A percentile compares a stretch with the other conserved stretches of the same genome.
These are phyloP conservation scores for Acinonyx jubatus DNA, from an alignment of 2,113 vertebrate genomes.

Conservation along the genomic window DNA sequence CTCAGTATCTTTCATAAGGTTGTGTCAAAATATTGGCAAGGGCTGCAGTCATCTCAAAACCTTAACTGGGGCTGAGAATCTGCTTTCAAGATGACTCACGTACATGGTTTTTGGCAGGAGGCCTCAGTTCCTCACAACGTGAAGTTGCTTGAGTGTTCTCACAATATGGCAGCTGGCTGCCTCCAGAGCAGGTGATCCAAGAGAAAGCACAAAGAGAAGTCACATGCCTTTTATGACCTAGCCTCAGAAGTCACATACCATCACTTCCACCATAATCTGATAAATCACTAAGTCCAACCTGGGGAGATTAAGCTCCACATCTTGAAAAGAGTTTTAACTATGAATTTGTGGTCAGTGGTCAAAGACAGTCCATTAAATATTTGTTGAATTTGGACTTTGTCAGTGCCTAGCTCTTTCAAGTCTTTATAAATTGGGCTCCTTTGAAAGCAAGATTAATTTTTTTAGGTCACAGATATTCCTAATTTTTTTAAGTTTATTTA, in stretches of 20 bases:
- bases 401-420: not conserved
- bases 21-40: not conserved
- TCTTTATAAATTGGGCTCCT: not conserved
- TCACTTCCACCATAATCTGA: not conserved
- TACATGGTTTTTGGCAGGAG: not conserved
- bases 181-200: not conserved
- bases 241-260: not conserved
- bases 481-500: not conserved
- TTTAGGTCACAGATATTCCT: not conserved
- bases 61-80: not conserved
- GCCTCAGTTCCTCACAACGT: not conserved
- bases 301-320: not conserved
- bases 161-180: not conserved
- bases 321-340: not conserved
- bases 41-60: not conserved
- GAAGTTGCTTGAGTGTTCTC: not conserved
- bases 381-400: not conserved
- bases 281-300: not conserved
- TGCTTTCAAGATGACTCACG: not conserved
- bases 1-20: not conserved
- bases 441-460: conserved; percentile 23
- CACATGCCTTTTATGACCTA: not conserved
- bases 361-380: not conserved
- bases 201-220: not conserved
- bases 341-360: not conserved